Evolutionary conservation across 2,113 vertebrate genomes (phyloP).

Genomic region (Tapirus terrestris): DNA sequence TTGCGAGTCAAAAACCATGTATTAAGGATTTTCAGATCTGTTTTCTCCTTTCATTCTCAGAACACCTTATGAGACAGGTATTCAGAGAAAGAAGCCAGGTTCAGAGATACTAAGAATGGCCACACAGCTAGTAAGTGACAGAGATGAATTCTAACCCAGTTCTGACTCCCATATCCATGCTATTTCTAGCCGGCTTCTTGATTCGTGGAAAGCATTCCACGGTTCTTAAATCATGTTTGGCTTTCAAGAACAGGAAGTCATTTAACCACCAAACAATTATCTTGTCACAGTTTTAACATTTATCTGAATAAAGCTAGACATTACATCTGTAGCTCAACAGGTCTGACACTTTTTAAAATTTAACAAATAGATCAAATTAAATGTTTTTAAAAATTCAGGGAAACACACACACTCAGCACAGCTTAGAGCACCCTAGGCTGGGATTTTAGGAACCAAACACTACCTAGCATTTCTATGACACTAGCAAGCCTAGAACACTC

Average conservation of each 20-base stretch:
- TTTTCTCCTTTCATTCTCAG: background rate
- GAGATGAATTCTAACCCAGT: background rate
- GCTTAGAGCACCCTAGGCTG: background rate
- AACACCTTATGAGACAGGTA: background rate
- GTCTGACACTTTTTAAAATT: slow-evolving; percentile 23
- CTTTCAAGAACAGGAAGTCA: slow-evolving; percentile 54
- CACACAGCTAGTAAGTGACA: background rate
- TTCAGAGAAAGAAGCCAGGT: background rate
- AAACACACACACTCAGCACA: background rate
- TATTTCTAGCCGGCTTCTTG: background rate
- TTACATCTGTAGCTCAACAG: background rate
- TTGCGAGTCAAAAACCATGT: background rate
- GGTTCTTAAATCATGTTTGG: background rate
- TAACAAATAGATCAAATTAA: slow-evolving; percentile 56
- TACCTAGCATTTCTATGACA: background rate
- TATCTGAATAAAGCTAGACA: slow-evolving; percentile 44
- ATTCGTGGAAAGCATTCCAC: background rate
- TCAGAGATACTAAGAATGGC: background rate
- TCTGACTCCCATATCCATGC: background rate
- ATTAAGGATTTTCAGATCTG: background rate
- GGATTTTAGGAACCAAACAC: slow-evolving; percentile 13
- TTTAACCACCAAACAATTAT: slow-evolving; percentile 27
- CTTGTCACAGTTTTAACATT: slow-evolving; percentile 5
- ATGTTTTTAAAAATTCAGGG: slow-evolving; percentile 2
- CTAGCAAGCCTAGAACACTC: background rate